Conservation (phyloP, 53 echinoderm and acorn worm species). For the Apostichopus leukothele region DNA sequence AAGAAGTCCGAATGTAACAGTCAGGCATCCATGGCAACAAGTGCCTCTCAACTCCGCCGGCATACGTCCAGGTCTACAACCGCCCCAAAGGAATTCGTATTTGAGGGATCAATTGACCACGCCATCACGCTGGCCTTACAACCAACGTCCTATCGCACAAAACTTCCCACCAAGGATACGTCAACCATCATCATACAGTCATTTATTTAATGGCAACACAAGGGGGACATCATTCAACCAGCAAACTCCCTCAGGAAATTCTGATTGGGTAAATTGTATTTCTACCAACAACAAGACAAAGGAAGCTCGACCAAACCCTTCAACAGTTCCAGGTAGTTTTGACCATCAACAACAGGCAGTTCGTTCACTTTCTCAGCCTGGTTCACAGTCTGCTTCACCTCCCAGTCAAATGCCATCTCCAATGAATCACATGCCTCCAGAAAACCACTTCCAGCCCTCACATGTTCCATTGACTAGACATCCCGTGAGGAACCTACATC, state of each 20-base stretch:
- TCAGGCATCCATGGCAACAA: slow-evolving; percentile 39
- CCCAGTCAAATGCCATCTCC: background rate
- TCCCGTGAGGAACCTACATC: background rate
- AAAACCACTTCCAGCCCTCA: background rate
- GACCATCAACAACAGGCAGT: background rate
- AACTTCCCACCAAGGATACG: background rate
- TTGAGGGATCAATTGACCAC: slow-evolving; percentile 8
- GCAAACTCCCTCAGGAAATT: background rate
- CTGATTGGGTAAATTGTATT: background rate
- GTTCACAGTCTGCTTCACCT: background rate
- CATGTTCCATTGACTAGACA: background rate
- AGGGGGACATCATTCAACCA: background rate
- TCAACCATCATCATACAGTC: background rate
- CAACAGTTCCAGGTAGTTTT: background rate
- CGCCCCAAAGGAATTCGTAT: background rate
- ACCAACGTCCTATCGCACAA: background rate
- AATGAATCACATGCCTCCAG: background rate
- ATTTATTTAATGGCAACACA: background rate
- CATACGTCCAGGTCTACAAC: background rate
- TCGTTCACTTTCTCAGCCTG: background rate
- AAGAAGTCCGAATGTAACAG: background rate
- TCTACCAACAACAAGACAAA: background rate
- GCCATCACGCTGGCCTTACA: background rate
- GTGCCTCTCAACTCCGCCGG: background rate
- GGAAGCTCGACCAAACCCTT: background rate